Evolutionary conservation across 37 sponge, comb jelly and placozoan genomes (phyloP).

Genomic region (Spongilla lacustris): DNA sequence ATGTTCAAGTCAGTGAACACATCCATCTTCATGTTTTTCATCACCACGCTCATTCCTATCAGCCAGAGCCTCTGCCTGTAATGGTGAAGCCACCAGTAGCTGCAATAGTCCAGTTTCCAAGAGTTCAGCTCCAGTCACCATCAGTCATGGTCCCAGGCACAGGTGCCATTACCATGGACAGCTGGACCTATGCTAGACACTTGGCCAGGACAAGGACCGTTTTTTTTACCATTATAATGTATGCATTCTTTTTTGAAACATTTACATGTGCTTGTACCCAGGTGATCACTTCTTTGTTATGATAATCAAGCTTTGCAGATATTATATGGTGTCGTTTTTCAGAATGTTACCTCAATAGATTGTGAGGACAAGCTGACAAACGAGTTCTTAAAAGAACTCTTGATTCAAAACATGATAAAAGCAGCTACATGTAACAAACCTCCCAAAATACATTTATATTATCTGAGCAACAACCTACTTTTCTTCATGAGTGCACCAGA

Average conservation of each 20-base stretch:
- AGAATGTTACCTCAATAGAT: conserved; percentile 1
- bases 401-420: not conserved
- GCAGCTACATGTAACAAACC: not conserved
- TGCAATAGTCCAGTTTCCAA: not conserved
- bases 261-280: not conserved
- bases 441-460: not conserved
- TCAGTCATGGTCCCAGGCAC: not conserved
- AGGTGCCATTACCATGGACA: not conserved
- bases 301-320: not conserved
- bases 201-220: not conserved
- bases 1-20: not conserved
- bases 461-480: not conserved
- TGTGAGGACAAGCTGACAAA: not conserved
- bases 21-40: no score
- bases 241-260: not conserved
- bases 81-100: not conserved
- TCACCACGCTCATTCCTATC: not conserved
- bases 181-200: not conserved
- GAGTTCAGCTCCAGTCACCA: not conserved
- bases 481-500: not conserved
- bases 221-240: not conserved
- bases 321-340: not conserved
- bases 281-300: not conserved
- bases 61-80: not conserved
- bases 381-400: not conserved